Conservation (phyloP, 2,888 invertebrate genomes). For the Sinelater perroti region DNA sequence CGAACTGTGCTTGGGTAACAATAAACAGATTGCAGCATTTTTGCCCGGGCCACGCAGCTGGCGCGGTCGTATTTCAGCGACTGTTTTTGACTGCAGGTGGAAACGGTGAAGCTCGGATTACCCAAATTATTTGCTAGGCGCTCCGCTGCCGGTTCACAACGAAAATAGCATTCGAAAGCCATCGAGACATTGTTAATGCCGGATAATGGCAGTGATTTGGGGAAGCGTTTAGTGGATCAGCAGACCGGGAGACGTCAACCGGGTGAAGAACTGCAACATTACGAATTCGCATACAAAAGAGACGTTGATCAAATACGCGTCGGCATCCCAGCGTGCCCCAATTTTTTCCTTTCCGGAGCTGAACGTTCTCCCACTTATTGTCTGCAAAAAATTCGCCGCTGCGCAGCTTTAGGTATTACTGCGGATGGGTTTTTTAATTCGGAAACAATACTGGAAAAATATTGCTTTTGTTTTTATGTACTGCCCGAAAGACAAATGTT, state of each 20-base stretch:
- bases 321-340: constrained; percentile 33
- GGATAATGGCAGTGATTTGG: constrained; percentile 44
- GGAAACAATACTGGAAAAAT: constrained; percentile 10
- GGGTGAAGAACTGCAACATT: constrained; percentile 46
- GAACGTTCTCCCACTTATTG: constrained; percentile 28
- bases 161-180: constrained; percentile 41
- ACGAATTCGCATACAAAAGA: constrained; percentile 46
- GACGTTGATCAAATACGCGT: constrained; percentile 43
- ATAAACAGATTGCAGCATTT: not conserved
- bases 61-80: not conserved
- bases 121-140: constrained; percentile 24
- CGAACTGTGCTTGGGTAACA: no score
- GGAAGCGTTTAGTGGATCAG: constrained; percentile 42
- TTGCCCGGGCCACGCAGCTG: not conserved
- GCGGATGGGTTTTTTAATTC: constrained; percentile 21
- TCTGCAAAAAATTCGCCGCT: constrained; percentile 28
- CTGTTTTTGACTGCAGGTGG: constrained; percentile 1
- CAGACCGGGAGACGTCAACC: constrained; percentile 43
- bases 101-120: constrained; percentile 25
- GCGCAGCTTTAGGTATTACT: constrained; percentile 16
- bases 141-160: constrained; percentile 38
- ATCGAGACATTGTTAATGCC: constrained; percentile 45
- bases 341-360: constrained; percentile 32
- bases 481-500: no score
- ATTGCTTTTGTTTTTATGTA: no score